Base-by-base conservation (phyloP, 1,140 invertebrate species). In the Hypothenemus hampei region DNA sequence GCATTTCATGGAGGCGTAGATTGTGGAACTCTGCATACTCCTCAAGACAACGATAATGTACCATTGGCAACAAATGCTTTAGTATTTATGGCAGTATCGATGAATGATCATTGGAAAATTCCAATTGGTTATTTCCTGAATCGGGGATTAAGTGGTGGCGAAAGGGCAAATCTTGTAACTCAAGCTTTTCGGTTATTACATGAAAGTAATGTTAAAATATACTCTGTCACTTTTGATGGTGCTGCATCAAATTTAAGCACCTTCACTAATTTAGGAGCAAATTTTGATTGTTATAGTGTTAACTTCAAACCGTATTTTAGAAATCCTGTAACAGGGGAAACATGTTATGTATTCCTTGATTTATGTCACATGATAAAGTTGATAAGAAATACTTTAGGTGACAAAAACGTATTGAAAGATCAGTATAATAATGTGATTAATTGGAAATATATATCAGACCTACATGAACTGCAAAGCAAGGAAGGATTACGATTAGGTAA, bases 161-260 rank as follows among this genome's bases (percentile, higher is more conserved):
- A n/a, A n/a, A n/a, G n/a, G n/a, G n/a, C n/a, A n/a, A n/a, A n/a
- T n/a, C n/a, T n/a, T n/a, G n/a, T n/a, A n/a, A n/a, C n/a, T n/a
- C n/a, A n/a, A 23, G 43, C 44, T 18, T 48, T 55, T 31, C 4
- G 20, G 43, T 49, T 69, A 23, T 24, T 70, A 11, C n/a, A 41
- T 57, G 16, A 57, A 59, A 23, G 62, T 57, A 8, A 60, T 57
- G 11, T 58, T 52, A 18, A 47, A 46, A 54, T 72, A 22, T 53
- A 43, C 43, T 46, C 24, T 24, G 41, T 70, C 31, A 54, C 58
- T 18, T 66, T 69, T 63, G 56, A 54, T 23, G 44, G 65, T 13
- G 58, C 54, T 39, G 13, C 52, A 26, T 52, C 45, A 18, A 65
- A 65, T 51, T 50, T 57, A 10, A 67, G 53, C 59, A 36, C 60